A percentile compares a stretch with the other conserved stretches of the same genome.
Evolutionary conservation across 2,888 invertebrate genomes (phyloP).

Genomic region (Ophion costatus): DNA sequence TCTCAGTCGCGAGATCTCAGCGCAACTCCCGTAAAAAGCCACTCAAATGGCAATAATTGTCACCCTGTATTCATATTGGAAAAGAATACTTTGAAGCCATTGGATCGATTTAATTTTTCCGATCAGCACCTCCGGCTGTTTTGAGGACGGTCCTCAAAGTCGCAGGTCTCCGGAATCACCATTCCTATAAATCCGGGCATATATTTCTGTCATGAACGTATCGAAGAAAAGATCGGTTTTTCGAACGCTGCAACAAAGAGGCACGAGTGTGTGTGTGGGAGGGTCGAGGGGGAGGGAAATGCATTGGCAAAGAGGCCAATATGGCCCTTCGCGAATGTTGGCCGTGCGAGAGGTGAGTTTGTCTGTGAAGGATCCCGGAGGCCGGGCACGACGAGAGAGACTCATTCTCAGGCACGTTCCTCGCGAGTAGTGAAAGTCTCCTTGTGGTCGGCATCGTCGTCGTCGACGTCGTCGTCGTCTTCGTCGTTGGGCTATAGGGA

Average conservation of each 20-base stretch:
- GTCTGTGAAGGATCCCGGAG: slow-evolving; percentile 52
- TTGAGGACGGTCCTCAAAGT: not conserved
- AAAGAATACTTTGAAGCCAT: not conserved
- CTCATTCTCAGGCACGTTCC: slow-evolving; percentile 71
- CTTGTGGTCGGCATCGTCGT: slow-evolving; percentile 42
- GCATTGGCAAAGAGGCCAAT: slow-evolving; percentile 36
- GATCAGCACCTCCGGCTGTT: not conserved
- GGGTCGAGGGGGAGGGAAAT: slow-evolving; percentile 18
- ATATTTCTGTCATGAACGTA: not conserved
- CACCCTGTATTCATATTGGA: not conserved
- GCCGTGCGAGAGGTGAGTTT: slow-evolving; percentile 48
- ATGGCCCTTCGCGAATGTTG: slow-evolving; percentile 59
- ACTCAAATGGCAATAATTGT: not conserved
- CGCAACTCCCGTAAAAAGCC: too few relatives aligned
- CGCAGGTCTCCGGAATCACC: not conserved
- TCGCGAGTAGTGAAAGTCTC: slow-evolving; percentile 69
- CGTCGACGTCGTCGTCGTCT: slow-evolving; percentile 29
- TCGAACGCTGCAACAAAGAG: not conserved
- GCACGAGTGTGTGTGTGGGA: not conserved
- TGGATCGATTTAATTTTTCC: not conserved
- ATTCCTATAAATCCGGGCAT: not conserved
- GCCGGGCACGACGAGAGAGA: slow-evolving; percentile 42
- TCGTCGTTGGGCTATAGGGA: slow-evolving; percentile 38
- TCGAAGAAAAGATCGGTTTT: slow-evolving; percentile 20
- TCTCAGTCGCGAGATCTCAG: too few relatives aligned